phyloP scores from a whole-genome alignment of 2,888 invertebrate genomes.

The Empis stercorea region DNA sequence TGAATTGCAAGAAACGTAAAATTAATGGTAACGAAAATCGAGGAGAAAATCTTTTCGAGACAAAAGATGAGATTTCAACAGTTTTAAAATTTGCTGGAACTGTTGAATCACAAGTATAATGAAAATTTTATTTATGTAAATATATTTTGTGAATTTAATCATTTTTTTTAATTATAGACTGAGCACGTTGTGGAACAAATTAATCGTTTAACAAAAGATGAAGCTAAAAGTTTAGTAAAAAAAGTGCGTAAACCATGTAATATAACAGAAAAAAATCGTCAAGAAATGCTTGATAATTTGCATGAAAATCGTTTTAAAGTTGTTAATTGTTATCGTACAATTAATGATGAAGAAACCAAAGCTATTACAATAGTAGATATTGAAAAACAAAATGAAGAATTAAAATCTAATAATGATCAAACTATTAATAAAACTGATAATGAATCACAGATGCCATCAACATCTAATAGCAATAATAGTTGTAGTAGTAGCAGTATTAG shows the following conservation, averaged over 20 bases:
- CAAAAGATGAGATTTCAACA: slow-evolving; percentile 41
- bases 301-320: slow-evolving; percentile 45
- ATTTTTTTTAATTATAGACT: slow-evolving; percentile 26
- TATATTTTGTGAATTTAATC: background rate
- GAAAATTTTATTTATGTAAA: background rate
- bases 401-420: background rate
- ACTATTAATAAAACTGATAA: background rate
- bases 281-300: slow-evolving; percentile 36
- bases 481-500: background rate
- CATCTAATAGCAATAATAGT: background rate
- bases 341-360: slow-evolving; percentile 17
- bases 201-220: slow-evolving; percentile 37
- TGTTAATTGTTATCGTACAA: slow-evolving; percentile 41
- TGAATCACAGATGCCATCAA: background rate
- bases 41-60: slow-evolving; percentile 9
- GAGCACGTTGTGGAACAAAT: slow-evolving; percentile 37
- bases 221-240: slow-evolving; percentile 36
- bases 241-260: slow-evolving; percentile 38
- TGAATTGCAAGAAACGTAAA: slow-evolving; percentile 58
- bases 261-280: slow-evolving; percentile 36
- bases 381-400: slow-evolving; percentile 31
- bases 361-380: slow-evolving; percentile 45
- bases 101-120: slow-evolving; percentile 44
- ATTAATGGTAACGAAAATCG: slow-evolving; percentile 16
- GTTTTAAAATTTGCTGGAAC: slow-evolving; percentile 62